These are phyloP conservation scores for Phasianus colchicus DNA, from an alignment of 2,113 vertebrate species.

Conservation along the genomic window DNA sequence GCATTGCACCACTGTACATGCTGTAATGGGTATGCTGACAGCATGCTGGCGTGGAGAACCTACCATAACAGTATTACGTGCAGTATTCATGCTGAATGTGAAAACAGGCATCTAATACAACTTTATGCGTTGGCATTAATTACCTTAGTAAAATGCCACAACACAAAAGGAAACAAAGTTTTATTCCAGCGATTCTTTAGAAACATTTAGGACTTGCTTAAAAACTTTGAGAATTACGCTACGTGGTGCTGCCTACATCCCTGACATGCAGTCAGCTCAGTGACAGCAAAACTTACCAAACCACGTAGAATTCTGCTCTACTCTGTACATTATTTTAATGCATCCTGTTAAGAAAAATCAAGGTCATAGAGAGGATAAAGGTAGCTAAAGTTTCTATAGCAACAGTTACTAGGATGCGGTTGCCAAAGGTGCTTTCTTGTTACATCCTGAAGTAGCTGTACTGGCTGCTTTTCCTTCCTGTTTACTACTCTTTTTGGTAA, in stretches of 20 bases:
- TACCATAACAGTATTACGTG: background rate
- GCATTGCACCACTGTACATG: background rate
- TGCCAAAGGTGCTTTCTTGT: conserved; percentile 78
- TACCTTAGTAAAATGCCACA: conserved; percentile 3
- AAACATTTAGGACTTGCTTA: background rate
- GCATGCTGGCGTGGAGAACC: background rate
- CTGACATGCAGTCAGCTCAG: background rate
- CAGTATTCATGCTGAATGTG: background rate
- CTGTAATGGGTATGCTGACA: fast-evolving
- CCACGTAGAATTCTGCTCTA: background rate
- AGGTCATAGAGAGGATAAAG: conserved; percentile 72
- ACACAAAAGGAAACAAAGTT: background rate
- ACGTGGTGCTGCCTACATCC: background rate
- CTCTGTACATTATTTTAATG: conserved; percentile 36
- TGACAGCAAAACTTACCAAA: conserved; percentile 29
- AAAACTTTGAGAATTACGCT: background rate
- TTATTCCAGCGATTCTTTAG: background rate
- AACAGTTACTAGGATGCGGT: conserved; percentile 80
- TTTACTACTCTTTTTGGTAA: conserved; percentile 63
- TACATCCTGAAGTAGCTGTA: conserved; percentile 64
- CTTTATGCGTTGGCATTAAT: background rate
- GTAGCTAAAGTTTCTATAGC: conserved; percentile 79
- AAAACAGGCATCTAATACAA: background rate
- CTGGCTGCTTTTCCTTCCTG: conserved; percentile 61
- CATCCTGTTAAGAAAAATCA: conserved; percentile 72